phyloP scores from a whole-genome alignment of 2,113 vertebrate genomes.

The Acrocephalus arundinaceus region DNA sequence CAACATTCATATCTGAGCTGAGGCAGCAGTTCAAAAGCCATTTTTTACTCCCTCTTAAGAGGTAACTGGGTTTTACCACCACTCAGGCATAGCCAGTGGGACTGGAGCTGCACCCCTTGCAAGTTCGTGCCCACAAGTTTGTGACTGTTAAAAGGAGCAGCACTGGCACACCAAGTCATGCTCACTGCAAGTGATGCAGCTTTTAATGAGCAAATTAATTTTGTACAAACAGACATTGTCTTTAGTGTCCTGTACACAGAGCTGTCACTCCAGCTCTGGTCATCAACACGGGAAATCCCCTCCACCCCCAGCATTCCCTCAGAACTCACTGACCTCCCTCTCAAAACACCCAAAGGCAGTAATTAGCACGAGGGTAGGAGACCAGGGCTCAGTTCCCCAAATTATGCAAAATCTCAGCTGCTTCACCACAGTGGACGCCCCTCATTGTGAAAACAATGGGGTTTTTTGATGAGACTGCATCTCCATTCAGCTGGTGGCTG shows the following conservation, averaged over 20 bases:
- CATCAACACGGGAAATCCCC: neutral
- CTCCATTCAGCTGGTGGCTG: neutral
- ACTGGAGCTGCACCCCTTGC: neutral
- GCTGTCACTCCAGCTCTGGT: neutral
- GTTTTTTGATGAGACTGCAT: accelerated
- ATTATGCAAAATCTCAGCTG: conserved; percentile 39
- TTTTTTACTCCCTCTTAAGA: neutral
- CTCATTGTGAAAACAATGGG: neutral
- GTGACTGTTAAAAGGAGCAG: neutral
- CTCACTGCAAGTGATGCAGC: neutral
- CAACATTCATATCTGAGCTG: neutral
- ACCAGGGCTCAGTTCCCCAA: conserved; percentile 30
- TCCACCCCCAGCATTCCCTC: neutral
- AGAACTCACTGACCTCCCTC: neutral
- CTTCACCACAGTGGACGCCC: neutral
- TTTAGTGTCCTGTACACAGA: neutral
- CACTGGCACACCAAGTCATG: neutral
- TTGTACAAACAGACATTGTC: neutral
- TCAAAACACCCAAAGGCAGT: neutral
- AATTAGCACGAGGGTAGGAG: neutral
- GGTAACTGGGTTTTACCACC: neutral
- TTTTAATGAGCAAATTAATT: conserved; percentile 24
- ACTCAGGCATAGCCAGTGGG: neutral
- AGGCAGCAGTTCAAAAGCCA: neutral
- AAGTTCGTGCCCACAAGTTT: neutral